Evolutionary conservation across 1,140 invertebrate genomes (phyloP), one percentile per base, ranked within the genome.

Genomic region (Drosophila trapezifrons): DNA sequence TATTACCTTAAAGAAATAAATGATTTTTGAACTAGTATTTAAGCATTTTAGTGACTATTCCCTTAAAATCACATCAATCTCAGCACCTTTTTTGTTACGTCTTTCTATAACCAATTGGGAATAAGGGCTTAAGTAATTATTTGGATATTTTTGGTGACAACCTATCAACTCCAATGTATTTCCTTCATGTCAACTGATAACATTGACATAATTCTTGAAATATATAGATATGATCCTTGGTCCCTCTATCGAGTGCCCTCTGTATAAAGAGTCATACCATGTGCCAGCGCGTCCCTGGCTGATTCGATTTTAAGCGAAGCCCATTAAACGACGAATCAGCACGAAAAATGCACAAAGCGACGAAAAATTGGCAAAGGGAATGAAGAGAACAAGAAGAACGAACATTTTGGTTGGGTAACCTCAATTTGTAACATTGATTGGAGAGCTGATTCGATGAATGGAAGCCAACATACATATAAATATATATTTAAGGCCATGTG

Each of bases 281-380:
- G 35, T 35, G 35, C n/a, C n/a, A n/a, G n/a, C 35, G 38, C 40
- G 38, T 63, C 43, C 35, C 43, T 66, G 59, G 56, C 42, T 46
- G 49, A 64, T 82, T 60, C 45, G 56, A 75, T 66, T 82, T 76
- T 63, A 71, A 79, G 66, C 42, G 56, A 67, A 60, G 57, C 65
- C 59, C 70, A 75, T 83, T 82, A 75, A 82, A 65, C 78, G 60
- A 70, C 74, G 56, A 79, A 76, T 62, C 69, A 60, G 55, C 71
- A 83, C 54, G 29, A 72, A 76, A 75, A 57, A 58, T 57, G 32
- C 45, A 74, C 46, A 71, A 64, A 45, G 51, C 51, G 38, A 17
- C 7, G n/a, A 70, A 22, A 65, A 51, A 69, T 29, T 55, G 40
- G 8, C 27, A 40, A 25, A 12, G 9, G 15, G 20, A 37, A 58